Percentiles rank a stretch among this genome's conserved stretches.
These are phyloP conservation scores for Drosophila biarmipes DNA, from an alignment of 1,140 invertebrate species.

Conservation along the genomic window DNA sequence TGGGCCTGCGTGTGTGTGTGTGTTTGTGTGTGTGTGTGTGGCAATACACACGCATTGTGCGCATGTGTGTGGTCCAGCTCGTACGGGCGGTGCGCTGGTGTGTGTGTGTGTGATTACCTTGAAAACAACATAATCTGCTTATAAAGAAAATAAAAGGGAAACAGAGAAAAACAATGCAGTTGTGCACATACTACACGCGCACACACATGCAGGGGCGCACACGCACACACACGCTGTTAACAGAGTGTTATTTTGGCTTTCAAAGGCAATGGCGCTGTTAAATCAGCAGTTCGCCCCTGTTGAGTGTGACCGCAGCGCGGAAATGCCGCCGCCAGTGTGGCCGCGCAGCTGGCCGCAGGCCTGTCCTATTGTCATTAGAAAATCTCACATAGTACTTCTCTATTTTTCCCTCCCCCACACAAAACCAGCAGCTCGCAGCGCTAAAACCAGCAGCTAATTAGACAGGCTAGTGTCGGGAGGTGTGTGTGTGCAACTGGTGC, in stretches of 20 bases:
- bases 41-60: constrained; percentile 27
- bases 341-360: neutral
- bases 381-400: constrained; percentile 21
- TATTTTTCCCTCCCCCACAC: neutral
- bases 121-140: constrained; percentile 41
- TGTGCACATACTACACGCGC: constrained; percentile 31
- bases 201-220: constrained; percentile 1
- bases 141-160: constrained; percentile 9
- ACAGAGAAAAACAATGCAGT: constrained; percentile 4
- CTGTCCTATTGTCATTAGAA: constrained; percentile 8
- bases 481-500: constrained; percentile 18
- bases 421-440: constrained; percentile 9
- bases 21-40: constrained; percentile 14
- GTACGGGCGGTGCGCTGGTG: constrained; percentile 4
- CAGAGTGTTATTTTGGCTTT: constrained; percentile 11
- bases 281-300: constrained; percentile 36
- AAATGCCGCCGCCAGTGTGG: constrained; percentile 5
- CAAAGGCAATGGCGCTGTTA: constrained; percentile 35
- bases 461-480: constrained; percentile 10
- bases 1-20: constrained; percentile 1
- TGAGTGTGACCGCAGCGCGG: constrained; percentile 23
- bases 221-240: neutral
- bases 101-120: constrained; percentile 36
- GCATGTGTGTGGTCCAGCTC: constrained; percentile 10
- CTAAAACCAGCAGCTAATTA: neutral